These are phyloP conservation scores for Pollenia labialis DNA, from an alignment of 2,888 invertebrate genomes.

Conservation along the genomic window DNA sequence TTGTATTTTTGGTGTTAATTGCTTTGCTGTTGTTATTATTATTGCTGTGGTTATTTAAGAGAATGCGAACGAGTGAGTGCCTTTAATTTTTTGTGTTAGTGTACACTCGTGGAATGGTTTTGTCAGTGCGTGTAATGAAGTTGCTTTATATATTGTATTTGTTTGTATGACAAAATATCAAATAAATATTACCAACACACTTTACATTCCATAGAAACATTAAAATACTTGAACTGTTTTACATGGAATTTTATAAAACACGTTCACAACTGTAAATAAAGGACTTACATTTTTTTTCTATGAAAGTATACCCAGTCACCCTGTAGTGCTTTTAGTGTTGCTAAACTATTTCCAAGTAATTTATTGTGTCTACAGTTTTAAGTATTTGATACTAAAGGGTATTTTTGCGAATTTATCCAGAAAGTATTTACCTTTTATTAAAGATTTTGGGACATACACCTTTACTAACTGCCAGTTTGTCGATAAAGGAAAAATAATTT, in stretches of 20 bases:
- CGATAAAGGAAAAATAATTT: too few relatives aligned
- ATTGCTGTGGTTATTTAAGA: conserved; percentile 52
- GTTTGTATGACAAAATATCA: conserved; percentile 46
- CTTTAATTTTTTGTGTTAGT: not conserved
- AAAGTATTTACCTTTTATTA: too few relatives aligned
- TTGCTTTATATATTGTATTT: conserved; percentile 71
- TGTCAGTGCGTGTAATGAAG: conserved; percentile 72
- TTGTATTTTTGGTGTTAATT: conserved; percentile 72
- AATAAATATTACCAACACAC: conserved; percentile 20
- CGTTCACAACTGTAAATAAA: not conserved
- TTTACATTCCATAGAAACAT: not conserved
- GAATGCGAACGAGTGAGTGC: conserved; percentile 1
- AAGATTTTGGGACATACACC: too few relatives aligned
- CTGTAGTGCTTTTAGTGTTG: too few relatives aligned
- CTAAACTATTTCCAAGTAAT: too few relatives aligned
- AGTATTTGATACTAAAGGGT: too few relatives aligned
- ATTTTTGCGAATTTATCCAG: too few relatives aligned
- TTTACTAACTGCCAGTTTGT: too few relatives aligned
- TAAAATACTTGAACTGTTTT: conserved; percentile 45
- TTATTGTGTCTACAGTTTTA: too few relatives aligned
- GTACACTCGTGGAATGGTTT: conserved; percentile 25
- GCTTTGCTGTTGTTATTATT: conserved; percentile 66
- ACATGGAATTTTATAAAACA: conserved; percentile 18
- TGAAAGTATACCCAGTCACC: too few relatives aligned
- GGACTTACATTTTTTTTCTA: not conserved